Evolutionary conservation across 2,797 vertebrate species (phyloP).

Genomic region (Poecilia wingei): DNA sequence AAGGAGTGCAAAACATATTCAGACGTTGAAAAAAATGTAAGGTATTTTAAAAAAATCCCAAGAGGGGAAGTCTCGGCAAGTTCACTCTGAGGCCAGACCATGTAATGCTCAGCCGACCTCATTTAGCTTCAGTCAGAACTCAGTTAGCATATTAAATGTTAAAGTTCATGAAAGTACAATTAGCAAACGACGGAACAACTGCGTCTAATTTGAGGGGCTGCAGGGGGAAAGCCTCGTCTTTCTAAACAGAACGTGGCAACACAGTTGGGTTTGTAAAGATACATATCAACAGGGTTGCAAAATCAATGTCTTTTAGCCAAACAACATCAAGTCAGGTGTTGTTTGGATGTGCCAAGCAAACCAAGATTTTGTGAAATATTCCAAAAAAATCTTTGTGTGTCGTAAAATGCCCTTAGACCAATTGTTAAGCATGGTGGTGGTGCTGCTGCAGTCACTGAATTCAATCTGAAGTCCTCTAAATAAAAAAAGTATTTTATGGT

Average conservation of each 20-base stretch:
- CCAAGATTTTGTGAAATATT: not conserved
- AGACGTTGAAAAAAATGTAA: not conserved
- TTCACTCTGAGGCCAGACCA: not conserved
- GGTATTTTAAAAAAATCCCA: not conserved
- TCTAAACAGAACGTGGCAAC: not conserved
- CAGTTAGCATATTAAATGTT: conserved; percentile 6
- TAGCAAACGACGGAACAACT: not conserved
- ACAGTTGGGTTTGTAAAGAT: not conserved
- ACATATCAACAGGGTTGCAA: not conserved
- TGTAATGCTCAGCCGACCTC: conserved; percentile 2
- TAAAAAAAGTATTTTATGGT: not conserved
- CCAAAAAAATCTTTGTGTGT: not conserved
- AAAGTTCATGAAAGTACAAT: conserved; percentile 2
- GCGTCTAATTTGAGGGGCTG: not conserved
- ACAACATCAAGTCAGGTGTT: not conserved
- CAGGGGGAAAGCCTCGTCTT: not conserved
- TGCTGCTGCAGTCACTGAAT: not conserved
- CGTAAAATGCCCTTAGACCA: not conserved
- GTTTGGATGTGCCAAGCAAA: not conserved
- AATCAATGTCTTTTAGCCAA: not conserved
- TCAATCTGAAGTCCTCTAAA: not conserved
- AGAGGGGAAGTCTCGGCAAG: not conserved
- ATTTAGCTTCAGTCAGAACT: not conserved
- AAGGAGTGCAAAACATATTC: not conserved
- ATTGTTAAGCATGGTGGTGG: not conserved